phyloP scores from a whole-genome alignment of 2,888 invertebrate species.

The Eurytoma adleriae region DNA sequence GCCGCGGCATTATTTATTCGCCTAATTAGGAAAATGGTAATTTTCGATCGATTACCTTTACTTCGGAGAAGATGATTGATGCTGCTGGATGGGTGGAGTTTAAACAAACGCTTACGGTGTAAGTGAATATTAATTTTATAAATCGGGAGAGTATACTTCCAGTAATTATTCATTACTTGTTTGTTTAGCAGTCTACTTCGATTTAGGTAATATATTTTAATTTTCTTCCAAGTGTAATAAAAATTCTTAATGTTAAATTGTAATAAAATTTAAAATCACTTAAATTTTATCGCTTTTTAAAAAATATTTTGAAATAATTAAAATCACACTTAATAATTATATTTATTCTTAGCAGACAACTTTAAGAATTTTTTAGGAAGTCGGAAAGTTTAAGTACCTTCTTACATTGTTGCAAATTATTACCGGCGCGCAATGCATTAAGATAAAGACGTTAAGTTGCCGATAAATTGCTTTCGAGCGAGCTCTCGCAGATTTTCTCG shows the following conservation, averaged over 20 bases:
- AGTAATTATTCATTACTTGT: too few relatives aligned
- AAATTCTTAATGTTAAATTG: too few relatives aligned
- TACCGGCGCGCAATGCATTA: slow-evolving; percentile 34
- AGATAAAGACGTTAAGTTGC: slow-evolving; percentile 32
- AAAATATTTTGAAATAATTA: too few relatives aligned
- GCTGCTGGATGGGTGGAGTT: neutral
- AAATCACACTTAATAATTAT: too few relatives aligned
- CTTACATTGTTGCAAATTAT: slow-evolving; percentile 41
- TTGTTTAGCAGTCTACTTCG: too few relatives aligned
- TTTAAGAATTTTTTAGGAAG: neutral
- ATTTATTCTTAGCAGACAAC: too few relatives aligned
- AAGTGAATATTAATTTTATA: slow-evolving; percentile 1
- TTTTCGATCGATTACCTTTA: slow-evolving; percentile 33
- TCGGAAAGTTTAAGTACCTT: slow-evolving; percentile 8
- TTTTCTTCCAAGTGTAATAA: too few relatives aligned
- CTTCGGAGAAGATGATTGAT: slow-evolving; percentile 35
- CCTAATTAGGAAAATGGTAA: slow-evolving; percentile 43
- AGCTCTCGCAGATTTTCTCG: slow-evolving; percentile 18
- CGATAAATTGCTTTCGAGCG: slow-evolving; percentile 34
- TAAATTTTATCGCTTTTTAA: too few relatives aligned
- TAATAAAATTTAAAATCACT: too few relatives aligned
- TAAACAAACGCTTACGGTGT: neutral
- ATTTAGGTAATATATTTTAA: too few relatives aligned
- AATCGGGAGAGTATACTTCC: too few relatives aligned
- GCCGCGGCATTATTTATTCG: slow-evolving; percentile 15